These are phyloP conservation scores for Paramuricea clavata DNA, from an alignment of 92 coral and sea anemone genomes.

Conservation along the genomic window DNA sequence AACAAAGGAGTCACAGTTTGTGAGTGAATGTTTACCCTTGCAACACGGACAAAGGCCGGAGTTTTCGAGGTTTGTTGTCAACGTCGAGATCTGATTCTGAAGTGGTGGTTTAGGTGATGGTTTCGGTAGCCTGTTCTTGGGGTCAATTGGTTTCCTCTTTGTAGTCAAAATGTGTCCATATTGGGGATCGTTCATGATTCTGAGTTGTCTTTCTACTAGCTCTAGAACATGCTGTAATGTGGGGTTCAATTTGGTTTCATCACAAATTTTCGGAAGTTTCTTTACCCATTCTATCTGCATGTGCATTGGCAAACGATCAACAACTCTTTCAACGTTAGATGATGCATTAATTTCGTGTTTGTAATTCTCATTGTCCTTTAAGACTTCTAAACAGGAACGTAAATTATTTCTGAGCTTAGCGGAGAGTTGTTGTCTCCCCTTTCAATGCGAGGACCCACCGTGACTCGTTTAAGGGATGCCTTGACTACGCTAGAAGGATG, in stretches of 20 bases:
- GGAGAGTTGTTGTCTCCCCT: constrained; percentile 44
- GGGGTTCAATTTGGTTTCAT: constrained; percentile 38
- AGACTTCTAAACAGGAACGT: constrained; percentile 39
- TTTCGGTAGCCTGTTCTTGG: too few relatives aligned
- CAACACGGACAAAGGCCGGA: constrained; percentile 56
- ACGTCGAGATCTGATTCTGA: too few relatives aligned
- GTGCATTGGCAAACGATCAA: constrained; percentile 51
- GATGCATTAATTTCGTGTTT: too few relatives aligned
- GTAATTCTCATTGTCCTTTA: constrained; percentile 41
- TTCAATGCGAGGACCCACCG: too few relatives aligned
- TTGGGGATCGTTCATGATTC: too few relatives aligned
- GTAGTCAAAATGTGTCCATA: too few relatives aligned
- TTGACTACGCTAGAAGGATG: constrained; percentile 66
- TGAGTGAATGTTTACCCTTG: constrained; percentile 33
- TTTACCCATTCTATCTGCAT: constrained; percentile 63
- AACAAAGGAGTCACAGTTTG: constrained; percentile 40
- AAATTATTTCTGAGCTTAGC: constrained; percentile 41
- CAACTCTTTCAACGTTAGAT: too few relatives aligned
- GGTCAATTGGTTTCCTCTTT: too few relatives aligned
- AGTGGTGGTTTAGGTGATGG: too few relatives aligned
- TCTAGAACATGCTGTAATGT: constrained; percentile 34
- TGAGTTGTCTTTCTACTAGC: constrained; percentile 29
- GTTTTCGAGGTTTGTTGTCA: too few relatives aligned
- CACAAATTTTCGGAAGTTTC: constrained; percentile 42
- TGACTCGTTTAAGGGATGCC: constrained; percentile 20